Evolutionary conservation across 2,888 invertebrate genomes (phyloP).

Genomic region (Drosophila atripex): DNA sequence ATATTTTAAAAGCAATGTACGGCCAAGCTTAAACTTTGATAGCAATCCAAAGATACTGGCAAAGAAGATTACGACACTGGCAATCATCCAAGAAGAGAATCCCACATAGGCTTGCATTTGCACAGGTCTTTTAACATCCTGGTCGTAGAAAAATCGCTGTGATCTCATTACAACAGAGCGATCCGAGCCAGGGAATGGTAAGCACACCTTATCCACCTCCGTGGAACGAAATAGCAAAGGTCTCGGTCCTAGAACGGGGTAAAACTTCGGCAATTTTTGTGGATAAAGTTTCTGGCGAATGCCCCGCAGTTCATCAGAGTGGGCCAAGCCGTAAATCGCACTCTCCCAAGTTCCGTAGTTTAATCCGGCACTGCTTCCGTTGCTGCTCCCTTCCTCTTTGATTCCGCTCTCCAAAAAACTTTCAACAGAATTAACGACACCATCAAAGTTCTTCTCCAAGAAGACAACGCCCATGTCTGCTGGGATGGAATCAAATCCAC

Average conservation of each 20-base stretch:
- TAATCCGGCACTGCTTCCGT: slow-evolving; percentile 84
- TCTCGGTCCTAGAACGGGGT: slow-evolving; percentile 86
- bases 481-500: slow-evolving; percentile 97
- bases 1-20: slow-evolving; percentile 88
- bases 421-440: slow-evolving; percentile 91
- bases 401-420: slow-evolving; percentile 86
- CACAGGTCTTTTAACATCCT: slow-evolving; percentile 89
- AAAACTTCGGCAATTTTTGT: slow-evolving; percentile 86
- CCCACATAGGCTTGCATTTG: slow-evolving; percentile 91
- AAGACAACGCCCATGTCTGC: slow-evolving; percentile 93
- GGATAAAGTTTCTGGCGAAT: slow-evolving; percentile 89
- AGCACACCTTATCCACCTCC: slow-evolving; percentile 86
- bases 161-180: slow-evolving; percentile 91
- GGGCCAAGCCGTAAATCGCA: slow-evolving; percentile 90
- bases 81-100: slow-evolving; percentile 85
- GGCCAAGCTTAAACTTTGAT: slow-evolving; percentile 87
- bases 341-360: slow-evolving; percentile 97
- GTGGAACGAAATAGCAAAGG: slow-evolving; percentile 85
- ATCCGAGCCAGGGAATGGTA: slow-evolving; percentile 94
- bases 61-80: slow-evolving; percentile 85
- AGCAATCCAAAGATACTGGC: slow-evolving; percentile 87
- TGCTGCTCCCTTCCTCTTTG: slow-evolving; percentile 66
- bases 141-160: slow-evolving; percentile 90
- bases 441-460: slow-evolving; percentile 89
- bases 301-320: slow-evolving; percentile 86